Evolutionary conservation across 1,140 invertebrate genomes (phyloP).

Genomic region (Batillaria attramentaria): DNA sequence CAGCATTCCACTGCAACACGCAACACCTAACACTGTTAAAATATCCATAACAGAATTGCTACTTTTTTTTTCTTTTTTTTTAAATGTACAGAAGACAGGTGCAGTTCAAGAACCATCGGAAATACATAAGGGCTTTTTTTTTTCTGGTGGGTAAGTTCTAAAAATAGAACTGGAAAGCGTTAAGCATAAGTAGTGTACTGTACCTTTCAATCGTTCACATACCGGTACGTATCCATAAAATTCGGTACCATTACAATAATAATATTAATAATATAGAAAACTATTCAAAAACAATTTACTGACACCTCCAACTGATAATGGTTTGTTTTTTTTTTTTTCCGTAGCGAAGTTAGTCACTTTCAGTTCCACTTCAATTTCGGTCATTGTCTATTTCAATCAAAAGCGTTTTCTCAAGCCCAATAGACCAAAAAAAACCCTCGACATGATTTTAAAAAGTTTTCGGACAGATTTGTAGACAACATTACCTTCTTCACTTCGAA

Average conservation of each 20-base stretch:
- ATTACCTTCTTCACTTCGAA: conserved; percentile 73
- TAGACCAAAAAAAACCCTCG: background rate
- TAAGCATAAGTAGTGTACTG: no score
- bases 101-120: no score
- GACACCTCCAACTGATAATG: background rate
- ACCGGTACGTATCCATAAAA: background rate
- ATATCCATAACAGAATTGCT: background rate
- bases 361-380: no score
- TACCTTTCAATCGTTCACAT: no score
- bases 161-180: no score
- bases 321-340: background rate
- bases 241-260: background rate
- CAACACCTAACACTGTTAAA: conserved; percentile 28
- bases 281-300: background rate
- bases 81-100: no score
- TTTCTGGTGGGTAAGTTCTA: no score
- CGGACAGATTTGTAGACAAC: background rate
- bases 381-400: no score
- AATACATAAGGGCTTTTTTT: no score
- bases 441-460: background rate
- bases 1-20: conserved; percentile 92
- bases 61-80: conserved; percentile 6
- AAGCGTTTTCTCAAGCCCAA: no score
- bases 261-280: background rate
- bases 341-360: no score